phyloP scores from a whole-genome alignment of 1,140 invertebrate species.

The Campodea augens region DNA sequence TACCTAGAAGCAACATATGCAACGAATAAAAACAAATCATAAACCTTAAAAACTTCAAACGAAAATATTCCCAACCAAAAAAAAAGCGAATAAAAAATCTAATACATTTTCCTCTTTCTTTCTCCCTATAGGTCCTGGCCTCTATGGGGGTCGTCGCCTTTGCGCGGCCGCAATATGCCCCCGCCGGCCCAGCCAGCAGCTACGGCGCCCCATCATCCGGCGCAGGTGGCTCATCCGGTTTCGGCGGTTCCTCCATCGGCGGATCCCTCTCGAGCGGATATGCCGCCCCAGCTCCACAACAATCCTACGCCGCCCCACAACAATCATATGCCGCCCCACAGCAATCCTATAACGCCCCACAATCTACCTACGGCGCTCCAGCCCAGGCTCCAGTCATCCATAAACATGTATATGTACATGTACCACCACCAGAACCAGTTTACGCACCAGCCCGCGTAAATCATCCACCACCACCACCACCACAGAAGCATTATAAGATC shows the following conservation, averaged over 20 bases:
- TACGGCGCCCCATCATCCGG: slow-evolving; percentile 13
- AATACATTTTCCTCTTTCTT: not conserved
- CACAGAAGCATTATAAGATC: slow-evolving; percentile 76
- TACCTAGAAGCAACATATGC: too few relatives aligned
- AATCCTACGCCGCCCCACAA: slow-evolving; percentile 12
- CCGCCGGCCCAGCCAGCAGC: slow-evolving; percentile 11
- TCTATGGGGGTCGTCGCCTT: not conserved
- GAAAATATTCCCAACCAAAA: too few relatives aligned
- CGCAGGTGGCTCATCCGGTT: too few relatives aligned
- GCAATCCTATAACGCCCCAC: slow-evolving; percentile 10
- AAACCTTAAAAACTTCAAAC: too few relatives aligned
- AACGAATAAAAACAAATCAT: too few relatives aligned
- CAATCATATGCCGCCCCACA: slow-evolving; percentile 29
- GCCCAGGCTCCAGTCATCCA: slow-evolving; percentile 51
- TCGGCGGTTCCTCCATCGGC: slow-evolving; percentile 16
- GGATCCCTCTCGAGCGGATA: slow-evolving; percentile 21
- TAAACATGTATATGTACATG: slow-evolving; percentile 70
- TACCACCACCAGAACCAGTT: slow-evolving; percentile 61
- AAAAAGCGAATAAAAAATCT: too few relatives aligned
- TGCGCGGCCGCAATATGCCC: slow-evolving; percentile 4
- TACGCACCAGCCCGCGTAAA: slow-evolving; percentile 37
- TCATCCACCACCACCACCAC: slow-evolving; percentile 28
- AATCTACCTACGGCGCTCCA: slow-evolving; percentile 46
- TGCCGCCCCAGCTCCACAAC: slow-evolving; percentile 20
- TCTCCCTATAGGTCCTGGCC: not conserved